phyloP scores from a whole-genome alignment of 1,140 invertebrate species.

The Cotesia typhae region DNA sequence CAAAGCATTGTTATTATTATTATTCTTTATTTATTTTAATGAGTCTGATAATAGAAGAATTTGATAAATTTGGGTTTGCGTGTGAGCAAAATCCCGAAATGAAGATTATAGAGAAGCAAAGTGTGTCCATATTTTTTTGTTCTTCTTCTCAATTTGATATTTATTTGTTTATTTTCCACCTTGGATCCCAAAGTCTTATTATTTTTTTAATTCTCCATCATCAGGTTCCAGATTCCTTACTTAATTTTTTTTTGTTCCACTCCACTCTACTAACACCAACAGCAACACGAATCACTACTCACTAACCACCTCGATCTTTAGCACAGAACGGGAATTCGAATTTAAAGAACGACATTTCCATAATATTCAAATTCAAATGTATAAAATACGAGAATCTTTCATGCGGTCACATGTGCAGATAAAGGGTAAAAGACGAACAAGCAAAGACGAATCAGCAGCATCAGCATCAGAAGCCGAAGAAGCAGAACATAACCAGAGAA shows the following conservation, averaged over 20 bases:
- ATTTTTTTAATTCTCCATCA: no score
- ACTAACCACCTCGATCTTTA: slow-evolving; percentile 1
- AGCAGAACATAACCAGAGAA: background rate
- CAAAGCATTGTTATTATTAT: background rate
- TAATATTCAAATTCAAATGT: slow-evolving; percentile 49
- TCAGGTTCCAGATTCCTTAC: no score
- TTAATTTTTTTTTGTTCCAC: background rate
- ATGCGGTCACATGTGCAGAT: slow-evolving; percentile 14
- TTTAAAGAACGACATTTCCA: slow-evolving; percentile 38
- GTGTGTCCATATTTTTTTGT: background rate
- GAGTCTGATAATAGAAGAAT: background rate
- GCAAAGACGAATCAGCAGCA: slow-evolving; percentile 23
- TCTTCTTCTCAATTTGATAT: background rate
- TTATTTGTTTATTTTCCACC: no score
- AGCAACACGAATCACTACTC: background rate
- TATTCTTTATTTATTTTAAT: no score
- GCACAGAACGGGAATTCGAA: slow-evolving; percentile 14
- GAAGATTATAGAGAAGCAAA: background rate
- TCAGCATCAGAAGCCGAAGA: slow-evolving; percentile 7
- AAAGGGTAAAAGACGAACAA: slow-evolving; percentile 25
- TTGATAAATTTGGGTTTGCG: background rate
- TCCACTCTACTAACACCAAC: background rate
- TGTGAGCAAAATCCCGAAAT: slow-evolving; percentile 12
- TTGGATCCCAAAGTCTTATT: no score
- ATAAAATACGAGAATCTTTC: slow-evolving; percentile 41